Evolutionary conservation across 37 sponge, comb jelly and placozoan genomes (phyloP), one percentile per base, ranked within the genome.

Genomic region (Beroe forskalii): DNA sequence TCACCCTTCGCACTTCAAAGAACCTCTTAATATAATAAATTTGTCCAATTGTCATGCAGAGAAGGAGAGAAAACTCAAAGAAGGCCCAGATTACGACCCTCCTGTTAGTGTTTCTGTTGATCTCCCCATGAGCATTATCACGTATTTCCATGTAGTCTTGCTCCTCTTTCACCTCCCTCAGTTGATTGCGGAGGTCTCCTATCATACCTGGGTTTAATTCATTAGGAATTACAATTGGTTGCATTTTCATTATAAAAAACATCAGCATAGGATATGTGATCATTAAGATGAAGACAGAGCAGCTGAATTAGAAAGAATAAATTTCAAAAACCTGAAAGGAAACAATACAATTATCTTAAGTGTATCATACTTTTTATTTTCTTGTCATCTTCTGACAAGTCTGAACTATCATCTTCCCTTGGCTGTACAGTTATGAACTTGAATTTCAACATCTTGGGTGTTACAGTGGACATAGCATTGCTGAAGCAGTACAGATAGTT

Each of bases 81-180:
- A 96, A 93, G 1, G 99, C 92, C 99, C 99, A 98, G 94, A 97
- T 96, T 22, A 96, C 99, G 43, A 98, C 99, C 6, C 99, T 75
- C 12, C 95, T 93, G 90, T 98, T 98, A 0, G 99, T 98, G 90
- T 94, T 98, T 90, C 96, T 96, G 91, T 98, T 98, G 67, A 96
- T 98, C 94, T 95, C 94, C 35, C 96, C 91, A 61, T 98, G 99
- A 23, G 96, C 93, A 75, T 94, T 94, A 67, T 98, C 99, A 69
- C 99, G 32, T 20, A 98, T 94, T 89, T 98, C 96, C 99, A 98
- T 98, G 92, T 98, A 98, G 60, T 98, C 99, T 60, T 98, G 96
- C 72, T 98, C 99, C 55, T 98, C 96, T 89, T 98, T 98, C 2
- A 98, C 92, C 27, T 92, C 94, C 25, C 95, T 90, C 40, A 98